Evolutionary conservation across 2,797 vertebrate species (phyloP).

Genomic region (Etheostoma perlongum): DNA sequence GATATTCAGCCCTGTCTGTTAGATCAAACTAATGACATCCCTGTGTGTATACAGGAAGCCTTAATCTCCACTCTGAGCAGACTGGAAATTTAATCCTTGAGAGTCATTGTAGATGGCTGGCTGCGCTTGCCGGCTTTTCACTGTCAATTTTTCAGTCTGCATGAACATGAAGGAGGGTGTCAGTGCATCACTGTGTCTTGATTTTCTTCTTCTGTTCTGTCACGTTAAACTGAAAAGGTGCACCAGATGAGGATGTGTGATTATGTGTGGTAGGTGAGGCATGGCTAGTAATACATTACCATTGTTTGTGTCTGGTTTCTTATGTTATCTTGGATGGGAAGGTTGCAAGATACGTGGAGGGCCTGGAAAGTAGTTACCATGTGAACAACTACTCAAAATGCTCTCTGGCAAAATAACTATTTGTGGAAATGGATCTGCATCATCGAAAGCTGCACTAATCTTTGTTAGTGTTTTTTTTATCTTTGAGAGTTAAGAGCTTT

Average conservation of each 20-base stretch:
- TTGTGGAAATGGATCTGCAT: not conserved
- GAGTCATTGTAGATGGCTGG: conserved; percentile 37
- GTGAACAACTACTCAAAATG: conserved; percentile 3
- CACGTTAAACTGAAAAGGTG: conserved; percentile 16
- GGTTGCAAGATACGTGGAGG: not conserved
- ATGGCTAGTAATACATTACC: conserved; percentile 39
- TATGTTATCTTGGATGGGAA: not conserved
- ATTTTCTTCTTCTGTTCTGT: conserved; percentile 24
- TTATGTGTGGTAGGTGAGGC: conserved; percentile 27
- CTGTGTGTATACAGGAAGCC: conserved; percentile 25
- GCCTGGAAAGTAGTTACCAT: not conserved
- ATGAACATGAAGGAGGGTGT: conserved; percentile 23
- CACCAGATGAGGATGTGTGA: conserved; percentile 17
- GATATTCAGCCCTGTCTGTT: conserved; percentile 18
- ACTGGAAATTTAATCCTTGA: conserved; percentile 35
- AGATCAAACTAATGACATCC: conserved; percentile 30
- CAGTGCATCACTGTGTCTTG: conserved; percentile 36
- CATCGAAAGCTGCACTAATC: not conserved
- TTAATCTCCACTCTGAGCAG: conserved; percentile 23
- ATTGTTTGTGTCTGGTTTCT: conserved; percentile 17
- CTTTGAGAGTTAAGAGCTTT: not conserved
- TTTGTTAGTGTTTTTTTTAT: not conserved
- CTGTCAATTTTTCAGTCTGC: conserved; percentile 46
- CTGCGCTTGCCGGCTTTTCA: conserved; percentile 36
- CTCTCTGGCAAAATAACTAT: not conserved